These are phyloP conservation scores for Pteropus rufus DNA, from an alignment of 2,797 vertebrate species.

Conservation along the genomic window DNA sequence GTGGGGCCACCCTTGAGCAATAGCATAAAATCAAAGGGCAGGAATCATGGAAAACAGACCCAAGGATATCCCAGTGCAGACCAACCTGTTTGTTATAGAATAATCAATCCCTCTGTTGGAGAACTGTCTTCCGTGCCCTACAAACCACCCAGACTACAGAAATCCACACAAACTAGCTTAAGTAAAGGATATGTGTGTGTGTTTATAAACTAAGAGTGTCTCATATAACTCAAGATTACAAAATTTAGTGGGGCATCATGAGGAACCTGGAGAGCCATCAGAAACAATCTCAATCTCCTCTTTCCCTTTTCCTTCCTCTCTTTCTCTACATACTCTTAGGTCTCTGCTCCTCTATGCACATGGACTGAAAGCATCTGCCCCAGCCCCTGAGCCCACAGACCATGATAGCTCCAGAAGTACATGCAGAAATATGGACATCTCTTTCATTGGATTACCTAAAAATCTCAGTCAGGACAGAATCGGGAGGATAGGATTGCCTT, in stretches of 20 bases:
- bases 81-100: background rate
- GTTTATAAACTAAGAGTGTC: background rate
- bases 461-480: background rate
- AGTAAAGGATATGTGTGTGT: background rate
- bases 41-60: background rate
- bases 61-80: background rate
- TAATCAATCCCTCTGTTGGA: background rate
- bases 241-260: background rate
- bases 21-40: conserved; percentile 60
- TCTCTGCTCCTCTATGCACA: background rate
- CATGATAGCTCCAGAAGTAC: background rate
- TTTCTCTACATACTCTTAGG: background rate
- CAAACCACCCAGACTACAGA: background rate
- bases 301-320: background rate
- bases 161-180: background rate
- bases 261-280: background rate
- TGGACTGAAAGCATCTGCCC: background rate
- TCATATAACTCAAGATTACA: background rate
- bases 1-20: conserved; percentile 47
- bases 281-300: background rate
- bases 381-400: background rate
- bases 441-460: background rate
- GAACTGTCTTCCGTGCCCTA: background rate
- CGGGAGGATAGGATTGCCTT: background rate
- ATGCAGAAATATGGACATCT: background rate